Evolutionary conservation across 2,888 invertebrate genomes (phyloP), one percentile per base, ranked within the genome.

Genomic region (Ischnus inquisitorius): DNA sequence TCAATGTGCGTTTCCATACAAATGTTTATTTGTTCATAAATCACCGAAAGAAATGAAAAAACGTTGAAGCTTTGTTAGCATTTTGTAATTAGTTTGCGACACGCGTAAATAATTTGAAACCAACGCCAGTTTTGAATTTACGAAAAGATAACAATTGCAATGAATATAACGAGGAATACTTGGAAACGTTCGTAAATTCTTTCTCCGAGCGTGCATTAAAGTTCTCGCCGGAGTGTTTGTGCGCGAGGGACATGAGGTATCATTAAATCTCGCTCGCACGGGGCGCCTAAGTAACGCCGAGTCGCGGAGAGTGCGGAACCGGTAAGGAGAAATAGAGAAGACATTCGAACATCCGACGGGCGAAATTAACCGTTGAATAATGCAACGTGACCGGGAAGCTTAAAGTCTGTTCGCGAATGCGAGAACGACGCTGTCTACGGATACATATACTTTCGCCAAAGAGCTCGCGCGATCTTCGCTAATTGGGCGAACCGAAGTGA

Each of bases 331-430:
- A 83, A 65, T 46, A 76, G 67, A 75, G 75, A 65, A 62, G 75
- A 79, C 76, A 46, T 83, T 83, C 69, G 76, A 79, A 79, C 67
- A 79, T 76, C 57, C 83, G 65, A 60, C 51, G 72, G 67, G 25
- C 75, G 82, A 71, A 84, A 85, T 86, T 84, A 75, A 82, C 74
- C 79, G 79, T 84, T 86, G 86, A 83, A 86, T 86, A 82, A 86
- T 86, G 81, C 85, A 86, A 78, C 74, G 72, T 22, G 75, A 79
- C 43, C 65, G 48, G 28, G 34, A 19, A n/a, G 22, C 54, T 51
- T 62, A 54, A 39, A 54, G 46, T 14, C 34, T 25, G 43, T 10
- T 19, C 39, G 12, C 48, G 28, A 82, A 78, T 79, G 57, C 65
- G 39, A 65, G 78, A 16, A 48, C 19, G 10, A 65, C 39, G 57